phyloP scores from a whole-genome alignment of 2,113 vertebrate species.

The Hemicordylus capensis region DNA sequence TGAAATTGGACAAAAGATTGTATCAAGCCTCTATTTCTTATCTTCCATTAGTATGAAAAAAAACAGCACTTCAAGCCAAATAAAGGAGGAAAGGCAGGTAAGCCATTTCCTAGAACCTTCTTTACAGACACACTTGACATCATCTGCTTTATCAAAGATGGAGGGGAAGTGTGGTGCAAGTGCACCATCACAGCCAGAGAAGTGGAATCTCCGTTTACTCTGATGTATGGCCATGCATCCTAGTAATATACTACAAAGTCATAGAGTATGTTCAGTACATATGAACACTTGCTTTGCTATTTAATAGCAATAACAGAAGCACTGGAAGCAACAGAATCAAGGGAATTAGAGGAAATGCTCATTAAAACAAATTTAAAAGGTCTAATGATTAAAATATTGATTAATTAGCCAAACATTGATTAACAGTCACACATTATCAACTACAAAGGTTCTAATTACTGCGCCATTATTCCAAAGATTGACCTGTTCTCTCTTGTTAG shows the following conservation, averaged over 20 bases:
- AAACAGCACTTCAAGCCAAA: neutral
- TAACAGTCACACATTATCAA: slow-evolving; percentile 97
- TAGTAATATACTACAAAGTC: slow-evolving; percentile 20
- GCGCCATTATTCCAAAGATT: slow-evolving; percentile 89
- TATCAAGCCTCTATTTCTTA: neutral
- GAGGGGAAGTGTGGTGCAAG: neutral
- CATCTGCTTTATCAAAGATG: slow-evolving; percentile 34
- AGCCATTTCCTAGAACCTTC: neutral
- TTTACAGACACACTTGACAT: slow-evolving; percentile 33
- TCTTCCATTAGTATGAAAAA: neutral
- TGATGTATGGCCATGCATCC: neutral
- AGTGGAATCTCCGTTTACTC: slow-evolving; percentile 27
- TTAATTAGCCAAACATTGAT: slow-evolving; percentile 99
- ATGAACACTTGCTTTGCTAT: slow-evolving; percentile 74
- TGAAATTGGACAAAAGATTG: neutral
- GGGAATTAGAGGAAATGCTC: slow-evolving; percentile 95
- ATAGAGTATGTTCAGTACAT: slow-evolving; percentile 30
- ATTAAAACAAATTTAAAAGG: slow-evolving; percentile 92
- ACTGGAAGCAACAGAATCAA: slow-evolving; percentile 81
- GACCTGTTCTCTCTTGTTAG: slow-evolving; percentile 92
- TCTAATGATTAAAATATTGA: slow-evolving; percentile 99
- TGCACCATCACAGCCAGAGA: slow-evolving; percentile 34
- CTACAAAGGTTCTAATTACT: slow-evolving; percentile 94
- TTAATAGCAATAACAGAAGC: slow-evolving; percentile 83
- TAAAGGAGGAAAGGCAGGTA: rapidly evolving